Percentiles rank a stretch among this genome's conserved stretches.
These are phyloP conservation scores for Eptatretus burgeri DNA, from an alignment of 2,113 vertebrate species.

Conservation along the genomic window DNA sequence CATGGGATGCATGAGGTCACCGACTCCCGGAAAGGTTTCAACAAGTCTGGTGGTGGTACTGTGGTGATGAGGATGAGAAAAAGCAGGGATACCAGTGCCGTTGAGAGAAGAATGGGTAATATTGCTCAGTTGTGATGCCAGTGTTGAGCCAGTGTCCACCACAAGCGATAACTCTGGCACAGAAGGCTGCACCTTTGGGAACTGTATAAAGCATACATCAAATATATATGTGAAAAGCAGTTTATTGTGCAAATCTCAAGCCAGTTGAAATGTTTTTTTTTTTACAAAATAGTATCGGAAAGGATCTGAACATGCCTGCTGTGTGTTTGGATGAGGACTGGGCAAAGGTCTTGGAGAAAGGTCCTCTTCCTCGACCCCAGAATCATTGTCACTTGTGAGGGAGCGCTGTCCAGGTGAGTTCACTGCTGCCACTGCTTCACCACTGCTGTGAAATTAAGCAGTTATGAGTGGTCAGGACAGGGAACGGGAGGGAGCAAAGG, in stretches of 20 bases:
- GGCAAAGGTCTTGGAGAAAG: slow-evolving; percentile 66
- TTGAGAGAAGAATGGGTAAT: slow-evolving; percentile 13
- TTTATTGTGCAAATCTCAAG: too few species aligned
- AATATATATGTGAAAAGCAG: not conserved
- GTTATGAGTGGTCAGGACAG: too few species aligned
- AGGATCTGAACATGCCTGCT: slow-evolving; percentile 20
- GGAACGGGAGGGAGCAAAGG: too few species aligned
- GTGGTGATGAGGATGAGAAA: slow-evolving; percentile 17
- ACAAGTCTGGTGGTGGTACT: not conserved
- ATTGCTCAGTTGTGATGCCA: slow-evolving; percentile 14
- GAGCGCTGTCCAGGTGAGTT: not conserved
- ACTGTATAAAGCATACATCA: slow-evolving; percentile 13
- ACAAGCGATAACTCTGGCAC: slow-evolving; percentile 86
- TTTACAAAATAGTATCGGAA: too few species aligned
- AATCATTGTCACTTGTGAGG: slow-evolving; percentile 41
- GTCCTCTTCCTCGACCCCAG: slow-evolving; percentile 78
- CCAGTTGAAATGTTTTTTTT: slow-evolving; percentile 9
- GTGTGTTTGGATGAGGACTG: slow-evolving; percentile 44
- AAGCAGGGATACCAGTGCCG: slow-evolving; percentile 13
- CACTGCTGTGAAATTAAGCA: too few species aligned
- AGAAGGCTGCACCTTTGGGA: slow-evolving; percentile 35
- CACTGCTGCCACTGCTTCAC: too few species aligned
- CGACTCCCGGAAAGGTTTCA: too few species aligned
- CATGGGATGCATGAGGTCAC: too few species aligned
- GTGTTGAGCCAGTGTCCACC: slow-evolving; percentile 29